Percentiles rank a stretch among this genome's conserved stretches.
Conservation (phyloP, 2,113 vertebrate genomes). For the Erinaceus europaeus region DNA sequence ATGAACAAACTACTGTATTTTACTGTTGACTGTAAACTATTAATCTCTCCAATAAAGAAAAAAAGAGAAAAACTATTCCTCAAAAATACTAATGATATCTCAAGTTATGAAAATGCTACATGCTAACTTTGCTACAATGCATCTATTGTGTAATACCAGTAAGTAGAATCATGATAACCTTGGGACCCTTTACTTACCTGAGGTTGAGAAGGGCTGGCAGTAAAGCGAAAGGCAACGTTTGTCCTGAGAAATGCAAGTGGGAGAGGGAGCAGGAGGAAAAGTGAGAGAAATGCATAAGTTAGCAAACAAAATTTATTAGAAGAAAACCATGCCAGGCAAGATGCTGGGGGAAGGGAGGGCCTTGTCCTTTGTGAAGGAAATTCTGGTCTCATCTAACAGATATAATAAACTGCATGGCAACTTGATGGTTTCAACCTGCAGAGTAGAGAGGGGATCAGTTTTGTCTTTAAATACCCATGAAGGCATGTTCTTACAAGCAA, state of each 20-base stretch:
- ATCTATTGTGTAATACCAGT: background rate
- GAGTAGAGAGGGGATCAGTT: background rate
- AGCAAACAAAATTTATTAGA: slow-evolving; percentile 17
- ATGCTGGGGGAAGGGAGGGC: background rate
- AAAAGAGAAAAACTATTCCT: no score
- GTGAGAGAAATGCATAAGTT: slow-evolving; percentile 2
- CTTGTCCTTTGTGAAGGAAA: background rate
- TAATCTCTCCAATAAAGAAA: no score
- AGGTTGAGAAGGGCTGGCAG: slow-evolving; percentile 87
- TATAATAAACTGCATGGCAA: background rate
- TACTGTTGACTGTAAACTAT: no score
- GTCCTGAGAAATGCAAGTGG: slow-evolving; percentile 78
- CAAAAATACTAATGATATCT: background rate
- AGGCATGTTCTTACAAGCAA: background rate
- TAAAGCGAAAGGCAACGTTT: slow-evolving; percentile 82
- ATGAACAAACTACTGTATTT: no score
- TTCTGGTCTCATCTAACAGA: background rate
- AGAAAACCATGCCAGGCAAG: background rate
- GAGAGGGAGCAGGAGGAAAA: background rate
- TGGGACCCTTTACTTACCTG: slow-evolving; percentile 79
- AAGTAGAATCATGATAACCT: background rate
- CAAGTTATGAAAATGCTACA: background rate
- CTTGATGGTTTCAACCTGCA: background rate
- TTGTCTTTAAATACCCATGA: slow-evolving; percentile 2
- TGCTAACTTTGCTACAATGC: background rate